Base-by-base conservation (phyloP, 1,140 invertebrate species). In the Drosophila varians region DNA sequence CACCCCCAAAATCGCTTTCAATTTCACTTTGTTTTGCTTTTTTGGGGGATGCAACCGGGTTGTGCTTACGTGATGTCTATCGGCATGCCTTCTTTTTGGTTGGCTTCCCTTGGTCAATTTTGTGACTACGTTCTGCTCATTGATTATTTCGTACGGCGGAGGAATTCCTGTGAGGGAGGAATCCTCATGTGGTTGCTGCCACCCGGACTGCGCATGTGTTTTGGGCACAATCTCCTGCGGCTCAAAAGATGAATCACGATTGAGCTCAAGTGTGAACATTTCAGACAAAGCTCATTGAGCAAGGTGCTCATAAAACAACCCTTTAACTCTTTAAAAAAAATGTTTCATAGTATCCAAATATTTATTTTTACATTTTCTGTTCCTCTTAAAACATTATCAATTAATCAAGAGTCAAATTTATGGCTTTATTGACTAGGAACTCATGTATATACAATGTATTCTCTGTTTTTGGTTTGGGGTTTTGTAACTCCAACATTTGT, bases 401-500 rank as follows among this genome's bases (percentile, higher is more conserved):
- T 73, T 73, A 73, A 64, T 76, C 53, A 76, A 54, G 26, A 55
- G 31, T 47, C 36, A 11, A 69, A 72, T 61, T 74, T 55, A 66
- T 56, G 43, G 28, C 45, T 48, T 8, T 47, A 48, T 47, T 36
- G 49, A 47, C 31, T 48, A 56, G 42, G 61, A 58, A 34, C 69
- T 46, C 31, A 46, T 51, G 42, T 47, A 53, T 66, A 4, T n/a
- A 7, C 16, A 16, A n/a, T 70, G 51, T 42, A 42, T 66, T 61
- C 54, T 60, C 19, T 18, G 31, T 28, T 40, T 3, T 14, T 14
- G 38, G 54, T 25, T 12, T 34, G 40, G 9, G 40, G 46, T 55
- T 47, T 38, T 56, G 53, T 61, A 66, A 62, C 61, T 80, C 65
- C 42, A 87, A 80, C 73, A 87, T 86, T 86, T 87, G 73, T 87